Evolutionary conservation across 1,140 invertebrate genomes (phyloP).

Genomic region (Procambarus virginalis): DNA sequence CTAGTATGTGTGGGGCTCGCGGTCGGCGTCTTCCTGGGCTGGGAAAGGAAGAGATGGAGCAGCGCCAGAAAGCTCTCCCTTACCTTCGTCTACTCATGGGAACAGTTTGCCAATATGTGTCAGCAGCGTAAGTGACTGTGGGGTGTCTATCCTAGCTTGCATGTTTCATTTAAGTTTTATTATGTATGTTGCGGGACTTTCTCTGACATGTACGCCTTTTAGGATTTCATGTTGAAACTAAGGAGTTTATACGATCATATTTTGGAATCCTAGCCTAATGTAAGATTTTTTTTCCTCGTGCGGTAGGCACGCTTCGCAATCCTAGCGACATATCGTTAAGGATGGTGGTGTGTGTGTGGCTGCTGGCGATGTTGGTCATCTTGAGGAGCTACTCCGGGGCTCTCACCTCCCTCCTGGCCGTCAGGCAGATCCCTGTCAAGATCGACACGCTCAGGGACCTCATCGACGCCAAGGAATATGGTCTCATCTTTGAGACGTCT

Average conservation of each 20-base stretch:
- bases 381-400: conserved; percentile 43
- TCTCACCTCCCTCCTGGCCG: conserved; percentile 50
- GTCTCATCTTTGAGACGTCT: conserved; percentile 35
- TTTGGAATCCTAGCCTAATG: no score
- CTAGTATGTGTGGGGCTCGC: background rate
- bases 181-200: no score
- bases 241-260: no score
- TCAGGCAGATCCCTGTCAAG: conserved; percentile 50
- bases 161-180: no score
- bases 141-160: no score
- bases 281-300: no score
- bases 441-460: conserved; percentile 34
- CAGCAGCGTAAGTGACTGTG: conserved; percentile 8
- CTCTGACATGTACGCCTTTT: no score
- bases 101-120: conserved; percentile 21
- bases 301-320: no score
- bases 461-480: conserved; percentile 6
- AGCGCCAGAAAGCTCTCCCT: background rate
- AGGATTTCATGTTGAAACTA: no score
- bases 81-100: background rate
- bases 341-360: conserved; percentile 23
- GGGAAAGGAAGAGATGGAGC: no score
- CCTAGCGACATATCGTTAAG: background rate
- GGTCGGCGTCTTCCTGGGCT: background rate
- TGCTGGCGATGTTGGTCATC: conserved; percentile 33